Evolutionary conservation across 2,113 vertebrate species (phyloP).

Genomic region (Thamnophis sirtalis): DNA sequence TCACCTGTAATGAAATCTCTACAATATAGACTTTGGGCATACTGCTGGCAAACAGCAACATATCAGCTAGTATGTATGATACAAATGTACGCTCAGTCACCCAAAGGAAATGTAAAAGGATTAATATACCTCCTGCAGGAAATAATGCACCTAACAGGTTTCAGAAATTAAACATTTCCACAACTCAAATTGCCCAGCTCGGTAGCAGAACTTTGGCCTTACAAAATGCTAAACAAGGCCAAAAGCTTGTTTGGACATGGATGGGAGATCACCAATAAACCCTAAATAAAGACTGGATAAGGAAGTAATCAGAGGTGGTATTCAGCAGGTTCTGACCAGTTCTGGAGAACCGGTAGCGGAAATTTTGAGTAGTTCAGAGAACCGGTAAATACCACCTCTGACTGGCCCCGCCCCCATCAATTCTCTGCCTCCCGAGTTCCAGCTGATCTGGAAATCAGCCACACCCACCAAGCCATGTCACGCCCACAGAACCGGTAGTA

Average conservation of each 20-base stretch:
- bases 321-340: too few relatives aligned
- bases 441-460: too few relatives aligned
- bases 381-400: too few relatives aligned
- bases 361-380: too few relatives aligned
- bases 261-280: not conserved
- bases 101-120: not conserved
- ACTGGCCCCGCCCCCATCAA: too few relatives aligned
- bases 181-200: not conserved
- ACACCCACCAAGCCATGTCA: too few relatives aligned
- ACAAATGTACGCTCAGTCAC: not conserved
- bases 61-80: not conserved
- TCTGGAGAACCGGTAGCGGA: too few relatives aligned
- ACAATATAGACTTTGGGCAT: conserved; percentile 14
- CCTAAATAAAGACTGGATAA: not conserved
- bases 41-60: conserved; percentile 15
- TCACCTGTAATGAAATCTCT: conserved; percentile 22
- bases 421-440: too few relatives aligned
- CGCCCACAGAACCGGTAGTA: too few relatives aligned
- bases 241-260: not conserved
- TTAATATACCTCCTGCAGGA: not conserved
- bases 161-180: not conserved
- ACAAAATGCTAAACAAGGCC: not conserved
- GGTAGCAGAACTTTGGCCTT: not conserved
- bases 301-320: too few relatives aligned
- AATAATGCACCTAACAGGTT: not conserved